A percentile compares a stretch with the other conserved stretches of the same genome.
These are phyloP conservation scores for Chelon labrosus DNA, from an alignment of 2,797 vertebrate genomes.

Conservation along the genomic window DNA sequence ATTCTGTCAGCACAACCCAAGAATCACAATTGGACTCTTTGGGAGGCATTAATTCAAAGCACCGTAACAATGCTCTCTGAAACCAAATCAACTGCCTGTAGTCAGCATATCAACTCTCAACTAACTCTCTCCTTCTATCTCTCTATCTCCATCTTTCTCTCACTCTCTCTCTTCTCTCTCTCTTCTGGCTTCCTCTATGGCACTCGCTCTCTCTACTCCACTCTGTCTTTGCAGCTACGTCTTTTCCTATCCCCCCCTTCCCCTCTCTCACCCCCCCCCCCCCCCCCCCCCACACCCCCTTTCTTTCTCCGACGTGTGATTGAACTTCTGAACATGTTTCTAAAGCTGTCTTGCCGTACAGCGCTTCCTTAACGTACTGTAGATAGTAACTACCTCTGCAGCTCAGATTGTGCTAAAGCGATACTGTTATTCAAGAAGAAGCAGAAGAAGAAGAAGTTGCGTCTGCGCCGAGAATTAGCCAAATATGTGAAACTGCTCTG, in stretches of 20 bases:
- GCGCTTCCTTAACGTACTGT: constrained; percentile 8
- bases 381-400: constrained; percentile 32
- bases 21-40: constrained; percentile 84
- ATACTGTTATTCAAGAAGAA: not conserved
- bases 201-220: not conserved
- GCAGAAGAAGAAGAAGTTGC: not conserved
- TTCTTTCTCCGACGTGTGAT: constrained; percentile 32
- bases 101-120: constrained; percentile 81
- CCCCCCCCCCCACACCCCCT: not conserved
- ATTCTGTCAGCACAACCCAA: constrained; percentile 83
- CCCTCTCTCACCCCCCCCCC: not conserved
- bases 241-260: constrained; percentile 3
- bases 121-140: constrained; percentile 61
- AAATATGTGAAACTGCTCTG: not conserved
- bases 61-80: constrained; percentile 82
- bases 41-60: constrained; percentile 85
- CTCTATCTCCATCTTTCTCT: constrained; percentile 52
- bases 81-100: constrained; percentile 84
- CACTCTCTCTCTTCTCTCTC: constrained; percentile 27
- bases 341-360: constrained; percentile 43
- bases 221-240: constrained; percentile 2
- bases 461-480: not conserved
- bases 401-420: constrained; percentile 5
- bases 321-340: constrained; percentile 56
- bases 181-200: not conserved